phyloP scores from a whole-genome alignment of 1,140 invertebrate species.

The Trichonephila clavipes region DNA sequence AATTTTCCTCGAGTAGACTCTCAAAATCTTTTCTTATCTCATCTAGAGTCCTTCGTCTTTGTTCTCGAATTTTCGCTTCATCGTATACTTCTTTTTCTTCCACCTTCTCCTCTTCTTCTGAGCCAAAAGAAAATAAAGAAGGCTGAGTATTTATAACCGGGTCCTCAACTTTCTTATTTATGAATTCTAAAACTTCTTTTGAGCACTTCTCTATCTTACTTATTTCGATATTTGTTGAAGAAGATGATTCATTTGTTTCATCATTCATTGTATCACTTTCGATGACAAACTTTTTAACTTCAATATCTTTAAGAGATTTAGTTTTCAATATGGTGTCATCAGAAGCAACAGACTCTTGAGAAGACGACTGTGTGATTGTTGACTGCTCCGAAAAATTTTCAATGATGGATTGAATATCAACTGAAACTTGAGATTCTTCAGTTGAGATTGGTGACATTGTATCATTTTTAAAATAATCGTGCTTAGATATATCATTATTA shows the following conservation, averaged over 20 bases:
- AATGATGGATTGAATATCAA: not conserved
- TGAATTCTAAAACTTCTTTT: constrained; percentile 53
- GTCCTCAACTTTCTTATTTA: constrained; percentile 50
- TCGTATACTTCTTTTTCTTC: no score
- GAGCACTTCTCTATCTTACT: constrained; percentile 46
- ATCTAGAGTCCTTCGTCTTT: not conserved
- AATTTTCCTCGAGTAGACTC: constrained; percentile 15
- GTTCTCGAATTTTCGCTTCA: no score
- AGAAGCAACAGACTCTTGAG: not conserved
- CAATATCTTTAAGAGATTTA: not conserved
- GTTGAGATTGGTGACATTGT: not conserved
- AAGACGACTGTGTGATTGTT: no score
- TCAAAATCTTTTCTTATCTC: not conserved
- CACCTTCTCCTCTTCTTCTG: not conserved
- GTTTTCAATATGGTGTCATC: not conserved
- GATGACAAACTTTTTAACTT: not conserved
- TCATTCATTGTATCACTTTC: not conserved
- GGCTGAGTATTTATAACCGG: not conserved
- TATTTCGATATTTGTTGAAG: constrained; percentile 9
- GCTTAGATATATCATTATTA: no score
- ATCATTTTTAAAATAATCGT: not conserved
- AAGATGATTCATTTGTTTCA: constrained; percentile 4
- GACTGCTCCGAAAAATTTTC: no score
- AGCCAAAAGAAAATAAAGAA: not conserved
- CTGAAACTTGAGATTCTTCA: not conserved